Conservation (phyloP, 2,113 vertebrate genomes). For the Phrynosoma blainvillii region DNA sequence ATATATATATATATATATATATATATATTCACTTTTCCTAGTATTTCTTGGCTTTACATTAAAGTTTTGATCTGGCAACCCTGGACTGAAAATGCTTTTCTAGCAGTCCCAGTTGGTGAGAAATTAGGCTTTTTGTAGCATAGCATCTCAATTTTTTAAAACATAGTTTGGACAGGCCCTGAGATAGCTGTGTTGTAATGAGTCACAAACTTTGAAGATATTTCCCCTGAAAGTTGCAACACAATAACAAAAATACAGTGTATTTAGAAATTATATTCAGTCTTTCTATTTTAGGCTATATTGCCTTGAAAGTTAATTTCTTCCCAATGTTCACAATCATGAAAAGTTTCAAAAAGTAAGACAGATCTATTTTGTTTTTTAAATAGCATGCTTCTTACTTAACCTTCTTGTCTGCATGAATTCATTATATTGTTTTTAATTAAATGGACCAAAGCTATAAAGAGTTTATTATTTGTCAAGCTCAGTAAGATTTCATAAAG, state of each 20-base stretch:
- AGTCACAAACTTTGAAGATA: background rate
- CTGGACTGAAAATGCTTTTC: too few species aligned
- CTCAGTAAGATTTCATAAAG: slow-evolving; percentile 24
- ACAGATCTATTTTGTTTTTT: background rate
- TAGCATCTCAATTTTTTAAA: too few species aligned
- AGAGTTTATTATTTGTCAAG: slow-evolving; percentile 30
- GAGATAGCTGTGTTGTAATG: background rate
- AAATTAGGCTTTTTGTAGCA: too few species aligned
- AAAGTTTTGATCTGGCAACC: too few species aligned
- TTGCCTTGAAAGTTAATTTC: background rate
- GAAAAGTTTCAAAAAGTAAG: background rate
- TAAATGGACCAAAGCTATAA: slow-evolving; percentile 24
- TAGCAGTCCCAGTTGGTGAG: too few species aligned
- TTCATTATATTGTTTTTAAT: slow-evolving; percentile 28
- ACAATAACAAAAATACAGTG: too few species aligned
- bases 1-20: too few species aligned
- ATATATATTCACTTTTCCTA: too few species aligned
- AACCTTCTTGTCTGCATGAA: background rate
- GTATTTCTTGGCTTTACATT: too few species aligned
- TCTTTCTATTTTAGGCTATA: background rate
- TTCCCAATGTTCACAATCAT: background rate
- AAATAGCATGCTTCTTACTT: background rate
- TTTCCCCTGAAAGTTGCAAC: background rate
- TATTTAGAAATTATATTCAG: background rate
- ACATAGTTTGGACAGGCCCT: too few species aligned